Evolutionary conservation across 2,797 vertebrate genomes (phyloP).

Genomic region (Chelidonichthys spinosus): DNA sequence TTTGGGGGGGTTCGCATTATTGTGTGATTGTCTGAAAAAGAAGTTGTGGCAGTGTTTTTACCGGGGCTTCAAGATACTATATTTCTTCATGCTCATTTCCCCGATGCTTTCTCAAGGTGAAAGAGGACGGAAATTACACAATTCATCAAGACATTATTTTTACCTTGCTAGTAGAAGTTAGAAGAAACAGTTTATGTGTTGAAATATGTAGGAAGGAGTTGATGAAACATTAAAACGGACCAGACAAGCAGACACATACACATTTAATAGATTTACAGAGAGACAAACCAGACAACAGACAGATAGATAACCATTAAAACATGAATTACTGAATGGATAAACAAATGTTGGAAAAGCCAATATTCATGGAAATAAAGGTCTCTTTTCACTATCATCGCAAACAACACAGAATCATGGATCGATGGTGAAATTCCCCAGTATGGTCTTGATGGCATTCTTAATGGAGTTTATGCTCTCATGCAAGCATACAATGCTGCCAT

Average conservation of each 20-base stretch:
- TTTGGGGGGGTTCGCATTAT: conserved; percentile 39
- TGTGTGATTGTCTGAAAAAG: conserved; percentile 35
- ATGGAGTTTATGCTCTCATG: neutral
- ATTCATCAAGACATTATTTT: conserved; percentile 25
- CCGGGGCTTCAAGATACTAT: neutral
- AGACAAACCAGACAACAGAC: neutral
- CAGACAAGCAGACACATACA: neutral
- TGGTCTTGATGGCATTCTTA: neutral
- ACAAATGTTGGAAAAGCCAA: neutral
- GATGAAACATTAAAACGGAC: neutral
- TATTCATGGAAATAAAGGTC: neutral
- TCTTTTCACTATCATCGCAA: neutral
- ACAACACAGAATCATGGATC: neutral
- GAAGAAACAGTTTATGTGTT: conserved; percentile 3
- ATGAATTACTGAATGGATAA: neutral
- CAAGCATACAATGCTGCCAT: neutral
- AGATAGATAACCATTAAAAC: neutral
- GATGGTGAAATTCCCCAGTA: neutral
- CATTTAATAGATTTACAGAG: neutral
- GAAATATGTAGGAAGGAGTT: neutral
- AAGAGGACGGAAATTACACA: conserved; percentile 32
- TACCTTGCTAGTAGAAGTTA: conserved; percentile 1
- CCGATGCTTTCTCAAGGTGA: conserved; percentile 1
- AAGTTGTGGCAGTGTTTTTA: conserved; percentile 36
- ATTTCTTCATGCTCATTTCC: conserved; percentile 30